Evolutionary conservation across 2,113 vertebrate genomes (phyloP).

Genomic region (Mesembrinibis cayennensis): DNA sequence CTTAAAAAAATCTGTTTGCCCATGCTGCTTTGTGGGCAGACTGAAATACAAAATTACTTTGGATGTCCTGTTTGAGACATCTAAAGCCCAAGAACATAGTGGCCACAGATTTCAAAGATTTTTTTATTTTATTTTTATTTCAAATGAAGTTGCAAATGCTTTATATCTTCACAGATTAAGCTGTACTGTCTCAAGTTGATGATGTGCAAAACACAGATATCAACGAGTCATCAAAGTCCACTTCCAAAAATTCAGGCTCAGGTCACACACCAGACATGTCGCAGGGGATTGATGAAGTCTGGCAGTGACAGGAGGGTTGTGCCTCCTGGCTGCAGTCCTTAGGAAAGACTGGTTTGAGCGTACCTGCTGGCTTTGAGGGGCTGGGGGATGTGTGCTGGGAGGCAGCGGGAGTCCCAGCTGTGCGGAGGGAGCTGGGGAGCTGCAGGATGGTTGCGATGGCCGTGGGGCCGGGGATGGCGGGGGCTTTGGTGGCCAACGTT

Average conservation of each 20-base stretch:
- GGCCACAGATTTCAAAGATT: background rate
- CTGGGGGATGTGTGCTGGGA: background rate
- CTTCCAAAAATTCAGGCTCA: background rate
- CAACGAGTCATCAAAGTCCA: background rate
- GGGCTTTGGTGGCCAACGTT: background rate
- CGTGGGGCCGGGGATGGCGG: accelerated
- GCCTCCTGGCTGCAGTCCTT: background rate
- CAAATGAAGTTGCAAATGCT: background rate
- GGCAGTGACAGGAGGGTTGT: too few relatives aligned
- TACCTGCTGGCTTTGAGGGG: background rate
- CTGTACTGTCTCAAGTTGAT: background rate
- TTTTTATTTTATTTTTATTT: background rate
- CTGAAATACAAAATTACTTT: background rate
- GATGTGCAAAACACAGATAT: background rate
- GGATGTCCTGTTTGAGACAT: background rate
- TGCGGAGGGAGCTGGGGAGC: background rate
- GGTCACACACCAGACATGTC: background rate
- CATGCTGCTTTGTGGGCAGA: background rate
- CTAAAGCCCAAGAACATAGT: too few relatives aligned
- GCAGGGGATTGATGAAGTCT: background rate
- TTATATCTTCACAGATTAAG: background rate
- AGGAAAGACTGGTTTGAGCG: background rate
- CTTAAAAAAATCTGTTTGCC: background rate
- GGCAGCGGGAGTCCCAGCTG: background rate
- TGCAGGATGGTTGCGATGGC: background rate